Percentiles rank a stretch among this genome's conserved stretches.
Conservation (phyloP, 2,113 vertebrate genomes). For the Phrynosoma blainvillii region DNA sequence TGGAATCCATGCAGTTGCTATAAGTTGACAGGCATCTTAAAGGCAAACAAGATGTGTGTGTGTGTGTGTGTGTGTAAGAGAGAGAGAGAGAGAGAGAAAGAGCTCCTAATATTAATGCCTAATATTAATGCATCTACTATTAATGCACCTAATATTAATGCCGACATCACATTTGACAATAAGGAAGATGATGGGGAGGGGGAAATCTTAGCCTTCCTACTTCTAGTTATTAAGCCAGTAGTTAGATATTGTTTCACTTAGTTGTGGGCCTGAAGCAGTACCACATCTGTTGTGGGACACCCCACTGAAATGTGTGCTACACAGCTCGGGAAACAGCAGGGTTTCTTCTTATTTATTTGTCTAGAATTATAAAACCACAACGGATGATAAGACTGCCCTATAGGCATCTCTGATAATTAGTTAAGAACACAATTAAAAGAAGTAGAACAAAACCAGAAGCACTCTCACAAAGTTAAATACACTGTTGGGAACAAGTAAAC, state of each 20-base stretch:
- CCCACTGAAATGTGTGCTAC: not conserved
- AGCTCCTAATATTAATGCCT: not conserved
- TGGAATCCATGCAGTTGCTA: too few species aligned
- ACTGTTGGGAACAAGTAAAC: slow-evolving; percentile 13
- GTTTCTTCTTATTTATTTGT: slow-evolving; percentile 1
- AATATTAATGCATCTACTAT: too few species aligned
- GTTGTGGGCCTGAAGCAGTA: not conserved
- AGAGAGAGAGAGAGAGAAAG: too few species aligned
- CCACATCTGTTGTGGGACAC: slow-evolving; percentile 13
- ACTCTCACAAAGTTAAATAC: slow-evolving; percentile 10
- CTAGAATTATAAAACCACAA: slow-evolving; percentile 13
- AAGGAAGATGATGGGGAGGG: not conserved
- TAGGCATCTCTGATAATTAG: not conserved
- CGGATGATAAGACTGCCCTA: not conserved
- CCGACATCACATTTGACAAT: not conserved
- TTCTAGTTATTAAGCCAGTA: not conserved
- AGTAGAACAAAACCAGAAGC: not conserved
- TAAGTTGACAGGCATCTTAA: too few species aligned
- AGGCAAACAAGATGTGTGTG: too few species aligned
- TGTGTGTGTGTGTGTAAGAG: too few species aligned
- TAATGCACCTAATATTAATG: not conserved
- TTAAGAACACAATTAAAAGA: slow-evolving; percentile 31
- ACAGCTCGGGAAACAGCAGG: not conserved
- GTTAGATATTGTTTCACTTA: not conserved
- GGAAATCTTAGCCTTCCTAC: not conserved